These are phyloP conservation scores for Phalacrocorax pelagicus DNA, from an alignment of 2,113 vertebrate genomes.

Conservation along the genomic window DNA sequence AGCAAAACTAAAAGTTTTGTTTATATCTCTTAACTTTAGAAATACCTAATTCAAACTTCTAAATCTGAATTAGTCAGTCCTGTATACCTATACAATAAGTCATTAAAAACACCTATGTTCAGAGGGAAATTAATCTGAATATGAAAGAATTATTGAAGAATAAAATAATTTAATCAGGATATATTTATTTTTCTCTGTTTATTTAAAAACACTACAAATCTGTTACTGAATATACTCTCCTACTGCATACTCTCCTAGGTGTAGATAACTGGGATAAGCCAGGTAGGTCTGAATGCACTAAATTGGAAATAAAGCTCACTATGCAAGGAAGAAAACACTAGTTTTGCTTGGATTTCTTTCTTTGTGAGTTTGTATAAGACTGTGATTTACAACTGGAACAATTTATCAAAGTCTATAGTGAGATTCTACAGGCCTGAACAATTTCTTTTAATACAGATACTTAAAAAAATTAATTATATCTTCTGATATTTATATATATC, in stretches of 20 bases:
- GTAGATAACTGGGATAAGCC: background rate
- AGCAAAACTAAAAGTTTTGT: background rate
- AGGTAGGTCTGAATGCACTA: background rate
- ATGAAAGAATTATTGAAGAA: background rate
- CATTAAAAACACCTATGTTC: background rate
- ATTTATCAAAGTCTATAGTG: background rate
- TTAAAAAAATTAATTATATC: background rate
- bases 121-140: background rate
- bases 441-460: background rate
- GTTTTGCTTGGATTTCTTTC: background rate
- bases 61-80: background rate
- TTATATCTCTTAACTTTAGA: background rate
- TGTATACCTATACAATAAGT: background rate
- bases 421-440: background rate
- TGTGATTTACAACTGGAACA: background rate
- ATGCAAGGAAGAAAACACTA: background rate
- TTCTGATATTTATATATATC: background rate
- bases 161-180: background rate
- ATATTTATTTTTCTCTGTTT: background rate
- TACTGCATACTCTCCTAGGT: background rate
- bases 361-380: background rate
- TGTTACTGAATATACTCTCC: background rate
- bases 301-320: background rate
- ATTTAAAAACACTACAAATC: background rate
- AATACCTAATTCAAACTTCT: background rate